phyloP scores from a whole-genome alignment of 1,140 invertebrate species.

The Leguminivora glycinivorella region DNA sequence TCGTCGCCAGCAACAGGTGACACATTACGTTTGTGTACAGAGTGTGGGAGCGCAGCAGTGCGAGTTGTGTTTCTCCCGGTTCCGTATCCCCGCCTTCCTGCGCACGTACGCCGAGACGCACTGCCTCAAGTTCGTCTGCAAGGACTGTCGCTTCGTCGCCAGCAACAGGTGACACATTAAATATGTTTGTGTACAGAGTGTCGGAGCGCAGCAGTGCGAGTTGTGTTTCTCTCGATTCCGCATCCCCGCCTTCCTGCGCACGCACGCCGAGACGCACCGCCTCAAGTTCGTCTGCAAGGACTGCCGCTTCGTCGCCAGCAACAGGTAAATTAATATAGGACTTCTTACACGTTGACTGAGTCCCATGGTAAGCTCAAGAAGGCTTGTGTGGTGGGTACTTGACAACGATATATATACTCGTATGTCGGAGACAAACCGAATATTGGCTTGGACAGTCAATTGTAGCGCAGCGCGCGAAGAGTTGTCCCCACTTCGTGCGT shows the following conservation, averaged over 20 bases:
- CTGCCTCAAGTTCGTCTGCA: slow-evolving; percentile 20
- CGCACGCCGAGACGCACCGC: slow-evolving; percentile 16
- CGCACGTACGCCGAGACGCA: slow-evolving; percentile 17
- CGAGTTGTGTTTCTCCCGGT: not conserved
- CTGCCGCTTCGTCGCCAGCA: slow-evolving; percentile 17
- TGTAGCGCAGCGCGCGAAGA: too few relatives aligned
- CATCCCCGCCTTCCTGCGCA: slow-evolving; percentile 17
- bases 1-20: slow-evolving; percentile 13
- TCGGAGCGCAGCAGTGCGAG: not conserved
- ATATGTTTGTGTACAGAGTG: too few relatives aligned
- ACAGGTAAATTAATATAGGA: too few relatives aligned
- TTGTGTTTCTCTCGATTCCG: not conserved
- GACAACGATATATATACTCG: too few relatives aligned
- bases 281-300: slow-evolving; percentile 20
- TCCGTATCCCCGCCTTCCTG: slow-evolving; percentile 21
- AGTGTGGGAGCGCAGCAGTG: slow-evolving; percentile 1
- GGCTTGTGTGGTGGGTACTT: too few relatives aligned
- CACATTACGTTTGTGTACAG: too few relatives aligned
- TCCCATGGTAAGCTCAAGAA: too few relatives aligned
- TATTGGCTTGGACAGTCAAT: too few relatives aligned
- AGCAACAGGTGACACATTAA: not conserved
- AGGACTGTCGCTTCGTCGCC: slow-evolving; percentile 9
- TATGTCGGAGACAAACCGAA: too few relatives aligned
- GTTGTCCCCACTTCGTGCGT: too few relatives aligned
- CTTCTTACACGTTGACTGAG: too few relatives aligned